A percentile compares a stretch with the other conserved stretches of the same genome.
Evolutionary conservation across 2,888 invertebrate genomes (phyloP).

Genomic region (Meta bourneti): DNA sequence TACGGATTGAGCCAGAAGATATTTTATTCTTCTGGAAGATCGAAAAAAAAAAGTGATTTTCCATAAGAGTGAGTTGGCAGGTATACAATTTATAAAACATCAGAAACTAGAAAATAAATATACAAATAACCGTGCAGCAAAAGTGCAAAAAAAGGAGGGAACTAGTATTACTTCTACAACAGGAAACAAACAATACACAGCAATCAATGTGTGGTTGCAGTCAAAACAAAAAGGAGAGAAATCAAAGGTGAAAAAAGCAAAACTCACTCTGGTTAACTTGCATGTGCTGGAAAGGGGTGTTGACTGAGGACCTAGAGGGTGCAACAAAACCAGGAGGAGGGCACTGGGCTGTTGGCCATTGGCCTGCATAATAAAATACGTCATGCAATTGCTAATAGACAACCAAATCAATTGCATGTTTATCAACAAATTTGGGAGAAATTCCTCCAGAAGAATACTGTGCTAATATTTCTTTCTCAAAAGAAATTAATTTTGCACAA

Average conservation of each 20-base stretch:
- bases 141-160: not conserved
- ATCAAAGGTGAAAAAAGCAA: constrained; percentile 42
- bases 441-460: not conserved
- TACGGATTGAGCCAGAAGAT: no score
- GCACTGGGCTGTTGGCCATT: constrained; percentile 75
- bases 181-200: not conserved
- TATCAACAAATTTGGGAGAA: not conserved
- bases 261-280: constrained; percentile 76
- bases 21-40: no score
- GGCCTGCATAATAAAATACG: constrained; percentile 73
- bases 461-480: not conserved
- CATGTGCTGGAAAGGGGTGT: constrained; percentile 76
- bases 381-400: constrained; percentile 63
- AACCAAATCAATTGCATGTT: constrained; percentile 20
- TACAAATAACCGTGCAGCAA: not conserved
- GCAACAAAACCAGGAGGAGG: constrained; percentile 76
- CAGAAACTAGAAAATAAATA: not conserved
- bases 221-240: constrained; percentile 12
- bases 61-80: not conserved
- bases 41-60: no score
- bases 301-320: constrained; percentile 75
- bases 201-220: not conserved
- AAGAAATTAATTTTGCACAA: no score
- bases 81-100: not conserved
- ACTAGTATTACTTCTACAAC: not conserved